phyloP scores from a whole-genome alignment of 92 coral and sea anemone species.

The Porites evermanni region DNA sequence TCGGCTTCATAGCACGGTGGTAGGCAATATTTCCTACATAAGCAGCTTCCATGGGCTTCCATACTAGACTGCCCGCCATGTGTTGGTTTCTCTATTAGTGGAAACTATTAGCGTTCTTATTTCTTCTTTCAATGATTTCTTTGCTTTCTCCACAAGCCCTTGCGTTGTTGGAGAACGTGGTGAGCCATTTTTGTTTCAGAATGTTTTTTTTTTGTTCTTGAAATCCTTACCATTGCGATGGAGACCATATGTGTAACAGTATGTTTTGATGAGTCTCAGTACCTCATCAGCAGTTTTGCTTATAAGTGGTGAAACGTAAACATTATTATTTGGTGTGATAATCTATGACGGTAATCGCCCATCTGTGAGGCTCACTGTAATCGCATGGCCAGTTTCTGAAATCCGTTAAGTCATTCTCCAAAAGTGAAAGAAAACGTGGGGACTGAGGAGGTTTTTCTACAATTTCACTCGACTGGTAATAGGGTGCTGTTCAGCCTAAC shows the following conservation, averaged over 20 bases:
- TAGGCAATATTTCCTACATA: too few relatives aligned
- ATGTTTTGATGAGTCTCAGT: constrained; percentile 18
- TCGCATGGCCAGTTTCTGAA: constrained; percentile 50
- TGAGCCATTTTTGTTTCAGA: constrained; percentile 61
- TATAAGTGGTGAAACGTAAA: too few relatives aligned
- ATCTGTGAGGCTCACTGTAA: not conserved
- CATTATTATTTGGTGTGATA: too few relatives aligned
- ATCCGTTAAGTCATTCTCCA: constrained; percentile 51
- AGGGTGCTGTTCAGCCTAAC: constrained; percentile 1
- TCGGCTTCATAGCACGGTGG: too few relatives aligned
- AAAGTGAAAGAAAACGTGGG: constrained; percentile 31
- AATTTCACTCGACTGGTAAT: not conserved
- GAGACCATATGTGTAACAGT: constrained; percentile 20
- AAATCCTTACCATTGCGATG: constrained; percentile 50
- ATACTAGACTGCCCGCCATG: too few relatives aligned
- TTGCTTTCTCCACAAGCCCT: constrained; percentile 57
- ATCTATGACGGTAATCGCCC: constrained; percentile 41
- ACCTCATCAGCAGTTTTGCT: too few relatives aligned
- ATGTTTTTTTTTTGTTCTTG: constrained; percentile 37
- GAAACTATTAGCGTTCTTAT: not conserved
- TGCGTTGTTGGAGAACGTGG: constrained; percentile 70
- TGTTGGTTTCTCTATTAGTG: too few relatives aligned
- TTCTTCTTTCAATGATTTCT: constrained; percentile 54
- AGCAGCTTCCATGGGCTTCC: too few relatives aligned
- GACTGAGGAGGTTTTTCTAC: constrained; percentile 51